Percentiles rank a stretch among this genome's conserved stretches.
Conservation (phyloP, 2,888 invertebrate species). For the Cyaniris semiargus region DNA sequence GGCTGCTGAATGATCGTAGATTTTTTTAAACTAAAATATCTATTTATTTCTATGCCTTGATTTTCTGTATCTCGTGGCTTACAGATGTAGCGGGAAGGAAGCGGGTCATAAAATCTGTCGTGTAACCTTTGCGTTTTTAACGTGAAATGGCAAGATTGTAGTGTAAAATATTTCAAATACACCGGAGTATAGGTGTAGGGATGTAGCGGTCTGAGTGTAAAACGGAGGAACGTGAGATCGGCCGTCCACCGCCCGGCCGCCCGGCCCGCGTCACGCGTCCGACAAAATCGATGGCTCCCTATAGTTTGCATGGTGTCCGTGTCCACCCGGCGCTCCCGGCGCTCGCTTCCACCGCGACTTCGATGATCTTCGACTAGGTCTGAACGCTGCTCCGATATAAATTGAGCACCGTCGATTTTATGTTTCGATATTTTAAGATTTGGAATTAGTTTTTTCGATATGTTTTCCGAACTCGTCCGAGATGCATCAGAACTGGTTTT, state of each 20-base stretch:
- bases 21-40: no score
- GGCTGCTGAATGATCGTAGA: neutral
- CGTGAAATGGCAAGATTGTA: neutral
- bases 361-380: neutral
- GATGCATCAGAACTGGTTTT: neutral
- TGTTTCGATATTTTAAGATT: neutral
- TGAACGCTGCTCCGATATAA: neutral
- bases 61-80: no score
- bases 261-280: conserved; percentile 42
- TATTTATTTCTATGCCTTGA: no score
- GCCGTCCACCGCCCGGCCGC: conserved; percentile 38
- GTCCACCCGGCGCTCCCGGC: conserved; percentile 49
- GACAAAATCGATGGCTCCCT: conserved; percentile 78
- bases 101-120: neutral
- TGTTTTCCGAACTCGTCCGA: neutral
- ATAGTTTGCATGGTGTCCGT: conserved; percentile 77
- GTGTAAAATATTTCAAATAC: neutral
- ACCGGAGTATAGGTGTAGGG: conserved; percentile 31
- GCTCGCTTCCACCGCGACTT: neutral
- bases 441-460: neutral
- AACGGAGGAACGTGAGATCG: conserved; percentile 62
- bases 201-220: conserved; percentile 55
- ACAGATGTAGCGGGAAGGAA: no score
- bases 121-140: neutral
- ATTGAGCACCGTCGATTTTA: neutral